Conservation (phyloP, 1,140 invertebrate genomes). For the Euwallacea similis region DNA sequence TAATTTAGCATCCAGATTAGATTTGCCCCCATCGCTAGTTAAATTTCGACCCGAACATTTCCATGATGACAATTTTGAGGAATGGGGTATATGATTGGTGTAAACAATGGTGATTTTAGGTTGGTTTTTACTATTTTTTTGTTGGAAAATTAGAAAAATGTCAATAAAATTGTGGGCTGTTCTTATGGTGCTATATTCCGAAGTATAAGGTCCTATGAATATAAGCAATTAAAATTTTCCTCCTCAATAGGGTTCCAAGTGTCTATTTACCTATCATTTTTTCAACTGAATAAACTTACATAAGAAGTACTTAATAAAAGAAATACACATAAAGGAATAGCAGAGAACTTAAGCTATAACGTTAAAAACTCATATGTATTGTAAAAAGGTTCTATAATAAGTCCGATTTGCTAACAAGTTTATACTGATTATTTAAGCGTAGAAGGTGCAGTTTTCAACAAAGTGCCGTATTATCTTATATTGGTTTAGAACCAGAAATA, state of each 20-base stretch:
- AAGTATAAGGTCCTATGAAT: constrained; percentile 26
- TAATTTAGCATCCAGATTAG: constrained; percentile 55
- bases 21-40: constrained; percentile 63
- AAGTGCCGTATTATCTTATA: constrained; percentile 29
- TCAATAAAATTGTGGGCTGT: too few species aligned
- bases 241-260: too few species aligned
- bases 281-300: not conserved
- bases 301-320: not conserved
- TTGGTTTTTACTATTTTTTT: too few species aligned
- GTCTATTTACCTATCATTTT: too few species aligned
- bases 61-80: constrained; percentile 53
- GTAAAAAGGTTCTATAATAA: constrained; percentile 20
- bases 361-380: not conserved
- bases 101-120: too few species aligned
- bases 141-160: too few species aligned
- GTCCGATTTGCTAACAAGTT: constrained; percentile 13
- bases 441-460: constrained; percentile 35
- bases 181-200: constrained; percentile 26
- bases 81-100: constrained; percentile 57
- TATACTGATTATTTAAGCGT: constrained; percentile 12
- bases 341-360: too few species aligned
- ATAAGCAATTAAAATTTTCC: constrained; percentile 18
- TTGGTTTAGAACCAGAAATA: not conserved
- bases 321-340: not conserved
- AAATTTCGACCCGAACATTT: constrained; percentile 60